Conservation (phyloP, 2,113 vertebrate species). For the Cebidichthys violaceus region DNA sequence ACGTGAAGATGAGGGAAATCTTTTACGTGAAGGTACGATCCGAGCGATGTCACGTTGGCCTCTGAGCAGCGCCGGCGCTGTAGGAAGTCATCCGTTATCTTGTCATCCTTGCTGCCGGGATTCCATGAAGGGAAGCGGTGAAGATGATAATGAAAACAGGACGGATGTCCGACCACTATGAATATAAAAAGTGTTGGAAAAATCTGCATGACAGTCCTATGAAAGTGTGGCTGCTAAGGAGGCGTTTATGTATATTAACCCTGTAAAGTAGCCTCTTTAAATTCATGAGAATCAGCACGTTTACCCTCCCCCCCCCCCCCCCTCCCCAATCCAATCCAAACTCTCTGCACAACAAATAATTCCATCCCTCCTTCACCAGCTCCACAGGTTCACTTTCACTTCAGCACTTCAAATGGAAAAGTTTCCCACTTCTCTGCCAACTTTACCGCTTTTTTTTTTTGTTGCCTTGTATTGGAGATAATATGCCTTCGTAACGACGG, state of each 20-base stretch:
- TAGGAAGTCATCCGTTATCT: slow-evolving; percentile 36
- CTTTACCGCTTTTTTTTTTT: slow-evolving; percentile 37
- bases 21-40: background rate
- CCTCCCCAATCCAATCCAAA: slow-evolving; percentile 34
- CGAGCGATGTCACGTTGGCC: background rate
- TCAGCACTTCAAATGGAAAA: slow-evolving; percentile 67
- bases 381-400: slow-evolving; percentile 59
- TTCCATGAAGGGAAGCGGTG: slow-evolving; percentile 43
- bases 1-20: background rate
- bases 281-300: slow-evolving; percentile 82
- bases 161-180: slow-evolving; percentile 42
- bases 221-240: slow-evolving; percentile 72
- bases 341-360: slow-evolving; percentile 66
- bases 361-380: slow-evolving; percentile 54
- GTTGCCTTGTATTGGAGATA: slow-evolving; percentile 37
- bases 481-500: slow-evolving; percentile 34
- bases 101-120: slow-evolving; percentile 27
- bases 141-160: slow-evolving; percentile 54
- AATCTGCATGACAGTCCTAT: slow-evolving; percentile 58
- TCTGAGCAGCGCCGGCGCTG: slow-evolving; percentile 9
- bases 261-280: slow-evolving; percentile 83
- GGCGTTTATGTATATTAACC: slow-evolving; percentile 81
- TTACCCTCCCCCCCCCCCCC: slow-evolving; percentile 21
- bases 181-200: slow-evolving; percentile 54
- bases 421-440: slow-evolving; percentile 55